A percentile compares a stretch with the other conserved stretches of the same genome.
phyloP scores from a whole-genome alignment of 64 coral and sea anemone species.

The Anthopleura sola region DNA sequence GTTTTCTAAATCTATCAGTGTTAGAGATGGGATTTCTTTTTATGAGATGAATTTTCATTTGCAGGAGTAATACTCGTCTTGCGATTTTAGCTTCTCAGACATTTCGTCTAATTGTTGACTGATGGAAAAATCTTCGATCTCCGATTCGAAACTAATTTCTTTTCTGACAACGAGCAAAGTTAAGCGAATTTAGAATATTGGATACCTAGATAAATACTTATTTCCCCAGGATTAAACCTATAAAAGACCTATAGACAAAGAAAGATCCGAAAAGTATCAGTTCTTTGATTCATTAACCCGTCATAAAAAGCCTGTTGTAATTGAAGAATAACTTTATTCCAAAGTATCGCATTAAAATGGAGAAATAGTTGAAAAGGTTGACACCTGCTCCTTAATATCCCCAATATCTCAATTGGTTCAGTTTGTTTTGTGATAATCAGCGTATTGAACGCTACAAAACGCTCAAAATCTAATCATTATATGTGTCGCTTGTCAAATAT shows the following conservation, averaged over 20 bases:
- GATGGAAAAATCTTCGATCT: conserved; percentile 12
- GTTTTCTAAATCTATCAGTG: not conserved
- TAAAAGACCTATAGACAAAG: not conserved
- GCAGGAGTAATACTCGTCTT: not conserved
- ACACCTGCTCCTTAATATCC: not conserved
- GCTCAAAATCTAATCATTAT: not conserved
- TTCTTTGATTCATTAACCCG: conserved; percentile 1
- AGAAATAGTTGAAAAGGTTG: not conserved
- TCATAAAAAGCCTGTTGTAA: not conserved
- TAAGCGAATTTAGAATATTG: not conserved
- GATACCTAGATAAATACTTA: not conserved
- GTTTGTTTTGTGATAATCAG: conserved; percentile 1
- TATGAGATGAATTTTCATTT: not conserved
- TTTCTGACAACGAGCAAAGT: not conserved
- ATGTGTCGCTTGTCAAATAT: not conserved
- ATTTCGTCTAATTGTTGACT: not conserved
- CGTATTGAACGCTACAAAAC: not conserved
- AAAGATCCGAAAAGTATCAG: not conserved
- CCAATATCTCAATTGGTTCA: not conserved
- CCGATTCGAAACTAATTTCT: not conserved
- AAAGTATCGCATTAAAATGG: not conserved
- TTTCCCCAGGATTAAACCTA: not conserved
- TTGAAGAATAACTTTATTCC: not conserved
- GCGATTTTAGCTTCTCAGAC: not conserved
- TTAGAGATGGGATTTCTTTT: not conserved